Percentiles rank a stretch among this genome's conserved stretches.
These are phyloP conservation scores for Eledona agricola DNA, from an alignment of 2,888 invertebrate species.

Conservation along the genomic window DNA sequence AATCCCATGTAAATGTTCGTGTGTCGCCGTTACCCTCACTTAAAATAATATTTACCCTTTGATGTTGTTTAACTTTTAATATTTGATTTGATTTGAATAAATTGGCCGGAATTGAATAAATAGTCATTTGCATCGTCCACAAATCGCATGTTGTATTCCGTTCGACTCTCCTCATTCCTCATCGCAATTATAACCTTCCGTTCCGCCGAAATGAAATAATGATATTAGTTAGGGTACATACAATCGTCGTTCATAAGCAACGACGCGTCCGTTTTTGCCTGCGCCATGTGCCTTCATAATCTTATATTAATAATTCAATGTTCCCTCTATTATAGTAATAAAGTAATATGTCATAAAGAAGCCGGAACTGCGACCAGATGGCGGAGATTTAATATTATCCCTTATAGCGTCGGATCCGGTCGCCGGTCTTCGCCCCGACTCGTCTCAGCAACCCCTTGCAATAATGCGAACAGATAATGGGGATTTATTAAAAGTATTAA, in stretches of 20 bases:
- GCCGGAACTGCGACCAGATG: slow-evolving; percentile 61
- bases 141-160: slow-evolving; percentile 11
- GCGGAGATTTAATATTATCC: slow-evolving; percentile 62
- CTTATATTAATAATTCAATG: slow-evolving; percentile 65
- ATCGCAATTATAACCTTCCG: slow-evolving; percentile 9
- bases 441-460: slow-evolving; percentile 21
- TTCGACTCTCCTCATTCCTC: slow-evolving; percentile 9
- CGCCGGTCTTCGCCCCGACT: slow-evolving; percentile 32
- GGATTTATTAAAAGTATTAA: slow-evolving; percentile 30
- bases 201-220: slow-evolving; percentile 19
- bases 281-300: slow-evolving; percentile 58
- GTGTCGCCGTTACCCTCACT: slow-evolving; percentile 36
- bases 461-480: slow-evolving; percentile 28
- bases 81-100: slow-evolving; percentile 39
- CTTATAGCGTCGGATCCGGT: slow-evolving; percentile 39
- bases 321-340: slow-evolving; percentile 64
- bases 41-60: slow-evolving; percentile 54
- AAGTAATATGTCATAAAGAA: slow-evolving; percentile 64
- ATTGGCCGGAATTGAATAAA: slow-evolving; percentile 32
- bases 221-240: no score
- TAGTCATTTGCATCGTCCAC: slow-evolving; percentile 30
- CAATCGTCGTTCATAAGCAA: slow-evolving; percentile 46
- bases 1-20: slow-evolving; percentile 33
- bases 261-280: slow-evolving; percentile 36
- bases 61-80: slow-evolving; percentile 40